Base-by-base conservation (phyloP, 2,888 invertebrate genomes). In the Pollenia labialis region DNA sequence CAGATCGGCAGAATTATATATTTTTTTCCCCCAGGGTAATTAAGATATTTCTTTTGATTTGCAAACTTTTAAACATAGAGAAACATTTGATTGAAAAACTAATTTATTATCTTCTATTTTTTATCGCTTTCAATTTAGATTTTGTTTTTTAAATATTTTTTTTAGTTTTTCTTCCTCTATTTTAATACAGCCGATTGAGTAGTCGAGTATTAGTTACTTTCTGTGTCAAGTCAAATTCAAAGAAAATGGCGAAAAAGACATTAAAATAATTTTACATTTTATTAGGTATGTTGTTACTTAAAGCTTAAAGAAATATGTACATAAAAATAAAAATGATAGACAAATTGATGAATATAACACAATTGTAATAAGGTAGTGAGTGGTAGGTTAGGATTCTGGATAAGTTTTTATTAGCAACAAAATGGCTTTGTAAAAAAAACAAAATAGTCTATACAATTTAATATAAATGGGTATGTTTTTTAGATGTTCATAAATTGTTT, bases 331-430 rank as follows among this genome's bases (percentile, higher is more conserved):
- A 71, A 71, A 14, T 10, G 11, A 52, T 1, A 16, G 40, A 52
- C 40, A 50, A 16, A 68, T n/a, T 6, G 16, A 18, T 12, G n/a
- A 8, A 46, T 18, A n/a, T 14, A 23, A 11, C n/a, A 60, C 58
- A 74, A 74, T 60, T 60, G 16, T 23, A 58, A 48, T 32, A 42
- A 10, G 11, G 56, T 56, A 56, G 54, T 74, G 58, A n/a, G n/a
- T n/a, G n/a, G 74, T 74, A 74, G 74, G 48, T 74, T 60, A 74
- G 74, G 32, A 23, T 48, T 74, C 50, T 42, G 66, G 66, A 32
- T 46, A 66, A 66, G 2, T 18, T 62, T 62, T 16, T 40, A 62
- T 62, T 16, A 32, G 32, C 4, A 32, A 6, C 6, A 32, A 62
- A 56, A 56, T 56, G 12, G 9, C 9, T 52, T 68, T 4, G 4